phyloP scores from a whole-genome alignment of 2,113 vertebrate species.

The Myrmophylax atrothorax region DNA sequence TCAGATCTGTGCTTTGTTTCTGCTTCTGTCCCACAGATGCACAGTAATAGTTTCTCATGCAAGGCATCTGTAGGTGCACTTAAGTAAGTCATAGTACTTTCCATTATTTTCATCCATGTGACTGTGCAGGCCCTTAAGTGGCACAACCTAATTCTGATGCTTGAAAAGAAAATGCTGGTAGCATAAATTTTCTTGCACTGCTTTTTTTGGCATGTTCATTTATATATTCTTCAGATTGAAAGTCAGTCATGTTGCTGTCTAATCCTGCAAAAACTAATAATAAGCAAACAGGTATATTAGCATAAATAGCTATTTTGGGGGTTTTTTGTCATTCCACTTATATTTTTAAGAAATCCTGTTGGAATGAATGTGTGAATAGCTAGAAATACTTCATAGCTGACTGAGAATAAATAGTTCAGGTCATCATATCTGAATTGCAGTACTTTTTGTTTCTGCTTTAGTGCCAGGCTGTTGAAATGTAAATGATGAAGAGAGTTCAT shows the following conservation, averaged over 20 bases:
- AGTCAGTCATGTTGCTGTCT: neutral
- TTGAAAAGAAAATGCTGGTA: neutral
- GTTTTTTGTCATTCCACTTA: neutral
- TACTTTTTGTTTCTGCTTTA: neutral
- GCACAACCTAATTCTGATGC: neutral
- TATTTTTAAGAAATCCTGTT: neutral
- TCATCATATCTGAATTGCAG: neutral
- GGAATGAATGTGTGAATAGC: neutral
- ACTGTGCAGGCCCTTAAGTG: neutral
- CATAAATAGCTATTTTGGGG: neutral
- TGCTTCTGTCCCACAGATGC: neutral
- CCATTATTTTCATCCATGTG: neutral
- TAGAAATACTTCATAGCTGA: neutral
- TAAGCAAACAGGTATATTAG: neutral
- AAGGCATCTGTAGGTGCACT: neutral
- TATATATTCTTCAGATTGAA: neutral
- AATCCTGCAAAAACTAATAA: neutral
- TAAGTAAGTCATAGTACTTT: neutral
- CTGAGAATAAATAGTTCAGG: neutral
- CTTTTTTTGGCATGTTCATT: neutral
- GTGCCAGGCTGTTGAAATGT: neutral
- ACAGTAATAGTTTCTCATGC: neutral
- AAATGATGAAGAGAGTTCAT: neutral
- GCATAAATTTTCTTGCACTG: neutral
- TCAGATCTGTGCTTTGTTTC: neutral